Conservation (phyloP, 64 coral and sea anemone species). For the Montipora capricornis region DNA sequence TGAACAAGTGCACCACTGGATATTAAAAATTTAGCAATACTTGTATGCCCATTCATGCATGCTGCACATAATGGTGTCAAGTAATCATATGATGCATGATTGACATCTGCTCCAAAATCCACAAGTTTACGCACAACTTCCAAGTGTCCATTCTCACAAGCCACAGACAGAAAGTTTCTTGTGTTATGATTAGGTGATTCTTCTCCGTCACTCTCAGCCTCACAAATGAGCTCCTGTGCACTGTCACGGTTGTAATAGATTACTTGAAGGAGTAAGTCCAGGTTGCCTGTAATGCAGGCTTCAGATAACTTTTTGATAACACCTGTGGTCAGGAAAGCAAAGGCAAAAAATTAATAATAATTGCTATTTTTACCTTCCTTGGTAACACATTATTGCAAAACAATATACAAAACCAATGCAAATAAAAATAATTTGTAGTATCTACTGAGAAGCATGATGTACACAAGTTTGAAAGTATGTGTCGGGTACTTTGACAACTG, state of each 20-base stretch:
- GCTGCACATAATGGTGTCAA: slow-evolving; percentile 83
- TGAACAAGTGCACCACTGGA: slow-evolving; percentile 72
- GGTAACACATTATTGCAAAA: no score
- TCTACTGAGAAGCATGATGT: no score
- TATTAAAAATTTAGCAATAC: slow-evolving; percentile 75
- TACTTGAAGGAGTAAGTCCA: slow-evolving; percentile 79
- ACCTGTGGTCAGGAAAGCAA: slow-evolving; percentile 1
- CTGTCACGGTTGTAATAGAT: slow-evolving; percentile 75
- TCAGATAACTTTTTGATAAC: slow-evolving; percentile 71
- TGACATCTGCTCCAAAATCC: slow-evolving; percentile 81
- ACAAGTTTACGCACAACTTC: slow-evolving; percentile 85
- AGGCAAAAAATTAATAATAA: background rate
- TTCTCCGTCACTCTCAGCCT: background rate
- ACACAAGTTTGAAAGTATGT: no score
- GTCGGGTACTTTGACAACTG: no score
- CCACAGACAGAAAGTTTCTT: slow-evolving; percentile 61
- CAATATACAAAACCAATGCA: no score
- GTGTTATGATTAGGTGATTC: background rate
- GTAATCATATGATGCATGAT: slow-evolving; percentile 43
- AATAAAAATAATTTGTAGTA: no score
- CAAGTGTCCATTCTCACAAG: slow-evolving; percentile 82
- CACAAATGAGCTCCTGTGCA: slow-evolving; percentile 63
- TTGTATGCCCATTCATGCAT: slow-evolving; percentile 76
- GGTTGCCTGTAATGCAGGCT: slow-evolving; percentile 84
- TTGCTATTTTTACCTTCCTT: no score